A percentile compares a stretch with the other conserved stretches of the same genome.
Evolutionary conservation across 1,140 invertebrate species (phyloP).

Genomic region (Aphelinus certus): DNA sequence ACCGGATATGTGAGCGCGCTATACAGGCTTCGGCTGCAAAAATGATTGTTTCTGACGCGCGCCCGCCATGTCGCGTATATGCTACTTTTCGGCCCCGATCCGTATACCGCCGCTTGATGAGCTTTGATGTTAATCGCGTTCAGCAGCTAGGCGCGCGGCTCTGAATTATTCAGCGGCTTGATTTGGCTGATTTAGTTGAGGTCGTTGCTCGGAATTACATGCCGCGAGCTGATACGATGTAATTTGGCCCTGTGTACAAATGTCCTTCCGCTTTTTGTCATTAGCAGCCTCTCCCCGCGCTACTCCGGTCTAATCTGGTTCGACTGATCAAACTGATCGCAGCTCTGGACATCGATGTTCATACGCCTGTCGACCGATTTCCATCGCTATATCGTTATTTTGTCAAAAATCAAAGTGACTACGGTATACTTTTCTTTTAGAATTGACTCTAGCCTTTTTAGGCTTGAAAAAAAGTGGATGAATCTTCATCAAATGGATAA

Average conservation of each 20-base stretch:
- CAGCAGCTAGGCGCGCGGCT: background rate
- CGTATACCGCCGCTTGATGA: background rate
- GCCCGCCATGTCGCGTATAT: too few relatives aligned
- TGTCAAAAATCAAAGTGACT: too few relatives aligned
- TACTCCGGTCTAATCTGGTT: too few relatives aligned
- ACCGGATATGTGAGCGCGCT: too few relatives aligned
- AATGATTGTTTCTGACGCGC: background rate
- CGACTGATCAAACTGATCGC: too few relatives aligned
- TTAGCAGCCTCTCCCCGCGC: background rate
- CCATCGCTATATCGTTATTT: too few relatives aligned
- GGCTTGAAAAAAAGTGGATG: too few relatives aligned
- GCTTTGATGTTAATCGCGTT: slow-evolving; percentile 9
- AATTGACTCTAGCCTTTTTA: too few relatives aligned
- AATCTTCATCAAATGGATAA: too few relatives aligned
- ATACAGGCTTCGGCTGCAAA: background rate
- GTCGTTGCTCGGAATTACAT: slow-evolving; percentile 18
- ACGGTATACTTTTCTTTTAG: too few relatives aligned
- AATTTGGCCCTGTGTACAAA: background rate
- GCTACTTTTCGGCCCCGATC: background rate
- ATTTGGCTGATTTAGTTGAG: slow-evolving; percentile 24
- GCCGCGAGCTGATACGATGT: background rate
- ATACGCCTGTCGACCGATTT: too few relatives aligned
- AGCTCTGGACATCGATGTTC: too few relatives aligned
- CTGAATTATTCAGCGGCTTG: slow-evolving; percentile 34
- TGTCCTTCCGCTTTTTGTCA: background rate